Conservation (phyloP, 2,113 vertebrate genomes). For the Anguilla japonica region DNA sequence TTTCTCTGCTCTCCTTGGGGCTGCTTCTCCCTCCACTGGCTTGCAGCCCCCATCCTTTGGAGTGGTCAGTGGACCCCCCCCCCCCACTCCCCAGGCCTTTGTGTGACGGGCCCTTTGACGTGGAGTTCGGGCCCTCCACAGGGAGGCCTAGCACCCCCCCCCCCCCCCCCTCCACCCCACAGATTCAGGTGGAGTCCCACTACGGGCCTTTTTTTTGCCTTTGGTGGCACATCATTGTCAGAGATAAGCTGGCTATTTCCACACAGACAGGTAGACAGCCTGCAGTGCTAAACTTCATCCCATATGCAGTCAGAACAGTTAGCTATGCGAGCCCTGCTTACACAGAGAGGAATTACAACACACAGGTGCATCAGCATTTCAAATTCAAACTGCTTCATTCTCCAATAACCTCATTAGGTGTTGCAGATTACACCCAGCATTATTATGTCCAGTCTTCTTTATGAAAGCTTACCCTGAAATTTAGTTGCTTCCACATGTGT, state of each 20-base stretch:
- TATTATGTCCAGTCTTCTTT: not conserved
- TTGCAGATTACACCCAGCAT: not conserved
- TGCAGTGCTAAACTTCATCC: not conserved
- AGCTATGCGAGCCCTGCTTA: not conserved
- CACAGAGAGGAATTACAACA: not conserved
- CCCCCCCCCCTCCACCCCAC: conserved; percentile 48
- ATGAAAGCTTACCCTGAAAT: not conserved
- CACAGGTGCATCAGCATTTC: not conserved
- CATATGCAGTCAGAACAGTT: not conserved
- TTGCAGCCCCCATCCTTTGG: conserved; percentile 83
- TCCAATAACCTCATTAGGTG: not conserved
- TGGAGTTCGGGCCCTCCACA: conserved; percentile 77
- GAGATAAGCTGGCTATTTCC: not conserved
- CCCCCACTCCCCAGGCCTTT: conserved; percentile 77
- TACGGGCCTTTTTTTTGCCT: not conserved
- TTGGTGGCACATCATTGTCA: not conserved
- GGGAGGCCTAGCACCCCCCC: conserved; percentile 75
- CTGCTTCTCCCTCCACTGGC: conserved; percentile 67
- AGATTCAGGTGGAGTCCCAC: conserved; percentile 8
- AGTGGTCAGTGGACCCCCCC: conserved; percentile 81
- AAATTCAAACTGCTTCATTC: not conserved
- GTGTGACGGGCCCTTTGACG: conserved; percentile 82
- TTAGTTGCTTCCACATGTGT: too few species aligned
- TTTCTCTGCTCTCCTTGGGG: conserved; percentile 69
- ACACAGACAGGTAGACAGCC: not conserved